These are phyloP conservation scores for Cetoscarus ocellatus DNA, from an alignment of 2,797 vertebrate genomes.

Conservation along the genomic window DNA sequence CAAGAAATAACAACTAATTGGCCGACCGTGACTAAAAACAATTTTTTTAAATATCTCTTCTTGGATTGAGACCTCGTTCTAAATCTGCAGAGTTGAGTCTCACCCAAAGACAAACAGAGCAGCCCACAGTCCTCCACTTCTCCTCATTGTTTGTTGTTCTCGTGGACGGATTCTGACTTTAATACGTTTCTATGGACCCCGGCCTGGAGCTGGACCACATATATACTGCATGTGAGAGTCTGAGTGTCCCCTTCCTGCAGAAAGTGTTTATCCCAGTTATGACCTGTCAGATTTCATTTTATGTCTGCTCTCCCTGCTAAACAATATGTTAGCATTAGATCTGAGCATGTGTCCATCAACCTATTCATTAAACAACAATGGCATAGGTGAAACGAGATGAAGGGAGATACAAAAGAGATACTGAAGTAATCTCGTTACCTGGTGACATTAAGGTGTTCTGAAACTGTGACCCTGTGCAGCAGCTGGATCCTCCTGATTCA, in stretches of 20 bases:
- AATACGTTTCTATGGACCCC: constrained; percentile 51
- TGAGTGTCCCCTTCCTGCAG: neutral
- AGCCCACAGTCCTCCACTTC: constrained; percentile 42
- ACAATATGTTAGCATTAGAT: constrained; percentile 65
- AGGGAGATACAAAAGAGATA: too few species aligned
- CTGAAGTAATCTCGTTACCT: too few species aligned
- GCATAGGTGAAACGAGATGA: too few species aligned
- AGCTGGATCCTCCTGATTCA: too few species aligned
- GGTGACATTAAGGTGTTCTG: too few species aligned
- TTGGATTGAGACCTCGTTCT: constrained; percentile 59
- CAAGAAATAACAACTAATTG: constrained; percentile 76
- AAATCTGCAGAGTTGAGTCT: constrained; percentile 65
- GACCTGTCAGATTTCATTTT: constrained; percentile 27
- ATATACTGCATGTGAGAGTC: constrained; percentile 6
- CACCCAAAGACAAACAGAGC: constrained; percentile 64
- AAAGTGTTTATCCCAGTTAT: neutral
- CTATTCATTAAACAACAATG: too few species aligned
- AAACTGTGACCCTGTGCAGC: too few species aligned
- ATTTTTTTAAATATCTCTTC: constrained; percentile 59
- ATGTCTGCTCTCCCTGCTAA: neutral
- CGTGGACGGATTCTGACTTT: constrained; percentile 45
- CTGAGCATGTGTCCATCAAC: constrained; percentile 16
- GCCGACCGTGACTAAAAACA: constrained; percentile 68
- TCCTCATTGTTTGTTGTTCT: constrained; percentile 39
- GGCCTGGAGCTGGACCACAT: constrained; percentile 44